Evolutionary conservation across 2,113 vertebrate genomes (phyloP).

Genomic region (Daubentonia madagascariensis): DNA sequence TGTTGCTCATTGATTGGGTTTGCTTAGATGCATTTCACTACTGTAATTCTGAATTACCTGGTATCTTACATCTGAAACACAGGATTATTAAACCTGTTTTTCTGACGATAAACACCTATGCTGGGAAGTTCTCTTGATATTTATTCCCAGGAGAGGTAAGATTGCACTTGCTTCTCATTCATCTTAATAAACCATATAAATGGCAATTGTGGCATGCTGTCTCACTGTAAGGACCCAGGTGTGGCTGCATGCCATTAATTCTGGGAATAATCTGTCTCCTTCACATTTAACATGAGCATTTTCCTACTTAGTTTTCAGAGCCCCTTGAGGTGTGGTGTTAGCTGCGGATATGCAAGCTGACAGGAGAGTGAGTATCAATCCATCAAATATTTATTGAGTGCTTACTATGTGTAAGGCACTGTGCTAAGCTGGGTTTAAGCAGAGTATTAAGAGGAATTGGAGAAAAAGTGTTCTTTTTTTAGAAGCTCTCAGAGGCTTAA

Average conservation of each 20-base stretch:
- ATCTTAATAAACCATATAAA: not conserved
- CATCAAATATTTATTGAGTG: constrained; percentile 75
- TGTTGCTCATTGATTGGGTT: not conserved
- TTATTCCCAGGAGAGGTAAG: not conserved
- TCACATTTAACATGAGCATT: not conserved
- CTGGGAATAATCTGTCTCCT: not conserved
- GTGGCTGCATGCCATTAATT: not conserved
- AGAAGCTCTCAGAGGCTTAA: constrained; percentile 7
- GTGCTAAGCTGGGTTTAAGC: constrained; percentile 71
- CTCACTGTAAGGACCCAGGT: not conserved
- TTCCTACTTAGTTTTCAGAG: constrained; percentile 42
- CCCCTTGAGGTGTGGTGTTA: constrained; percentile 24
- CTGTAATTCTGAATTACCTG: not conserved
- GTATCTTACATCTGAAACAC: not conserved
- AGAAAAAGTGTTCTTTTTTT: constrained; percentile 32
- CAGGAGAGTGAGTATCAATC: constrained; percentile 38
- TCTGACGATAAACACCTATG: not conserved
- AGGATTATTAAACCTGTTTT: not conserved
- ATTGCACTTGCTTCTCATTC: not conserved
- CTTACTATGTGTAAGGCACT: constrained; percentile 71
- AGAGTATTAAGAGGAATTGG: constrained; percentile 58
- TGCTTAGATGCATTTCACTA: not conserved
- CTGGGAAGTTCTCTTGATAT: not conserved
- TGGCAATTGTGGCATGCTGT: not conserved
- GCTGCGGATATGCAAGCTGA: constrained; percentile 25